Evolutionary conservation across 2,888 invertebrate species (phyloP).

Genomic region (Endomychus coccineus): DNA sequence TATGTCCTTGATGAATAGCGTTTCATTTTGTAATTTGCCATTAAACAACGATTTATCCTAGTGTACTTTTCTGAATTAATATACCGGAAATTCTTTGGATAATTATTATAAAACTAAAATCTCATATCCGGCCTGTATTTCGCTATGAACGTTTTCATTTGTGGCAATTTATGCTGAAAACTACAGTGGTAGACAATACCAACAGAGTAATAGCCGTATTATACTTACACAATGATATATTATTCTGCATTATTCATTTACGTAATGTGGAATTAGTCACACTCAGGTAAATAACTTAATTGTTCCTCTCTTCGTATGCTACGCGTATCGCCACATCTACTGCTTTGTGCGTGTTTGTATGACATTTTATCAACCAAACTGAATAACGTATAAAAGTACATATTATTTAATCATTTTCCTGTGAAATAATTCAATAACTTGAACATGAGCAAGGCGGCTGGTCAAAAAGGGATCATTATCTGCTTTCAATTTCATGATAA

Average conservation of each 20-base stretch:
- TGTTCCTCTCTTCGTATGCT: slow-evolving; percentile 21
- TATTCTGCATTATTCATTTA: slow-evolving; percentile 31
- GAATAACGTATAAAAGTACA: too few species aligned
- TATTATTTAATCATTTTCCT: too few species aligned
- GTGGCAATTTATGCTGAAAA: slow-evolving; percentile 15
- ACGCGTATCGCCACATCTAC: slow-evolving; percentile 9
- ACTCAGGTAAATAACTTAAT: slow-evolving; percentile 32
- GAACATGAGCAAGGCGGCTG: too few species aligned
- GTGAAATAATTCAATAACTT: too few species aligned
- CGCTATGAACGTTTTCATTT: slow-evolving; percentile 24
- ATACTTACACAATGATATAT: slow-evolving; percentile 30
- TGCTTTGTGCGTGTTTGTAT: slow-evolving; percentile 12
- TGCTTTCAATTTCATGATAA: too few species aligned
- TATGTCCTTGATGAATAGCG: neutral
- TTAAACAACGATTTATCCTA: slow-evolving; percentile 1
- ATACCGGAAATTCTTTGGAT: slow-evolving; percentile 29
- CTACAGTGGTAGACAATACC: slow-evolving; percentile 15
- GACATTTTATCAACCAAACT: slow-evolving; percentile 12
- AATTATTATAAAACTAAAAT: slow-evolving; percentile 35
- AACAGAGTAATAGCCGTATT: slow-evolving; percentile 28
- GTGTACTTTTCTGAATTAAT: slow-evolving; percentile 20
- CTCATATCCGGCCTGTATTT: slow-evolving; percentile 32
- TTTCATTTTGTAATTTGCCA: neutral
- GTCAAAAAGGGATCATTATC: too few species aligned
- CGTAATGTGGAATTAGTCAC: slow-evolving; percentile 32